A percentile compares a stretch with the other conserved stretches of the same genome.
Conservation (phyloP, 2,113 vertebrate genomes). For the Gallinago undulata region DNA sequence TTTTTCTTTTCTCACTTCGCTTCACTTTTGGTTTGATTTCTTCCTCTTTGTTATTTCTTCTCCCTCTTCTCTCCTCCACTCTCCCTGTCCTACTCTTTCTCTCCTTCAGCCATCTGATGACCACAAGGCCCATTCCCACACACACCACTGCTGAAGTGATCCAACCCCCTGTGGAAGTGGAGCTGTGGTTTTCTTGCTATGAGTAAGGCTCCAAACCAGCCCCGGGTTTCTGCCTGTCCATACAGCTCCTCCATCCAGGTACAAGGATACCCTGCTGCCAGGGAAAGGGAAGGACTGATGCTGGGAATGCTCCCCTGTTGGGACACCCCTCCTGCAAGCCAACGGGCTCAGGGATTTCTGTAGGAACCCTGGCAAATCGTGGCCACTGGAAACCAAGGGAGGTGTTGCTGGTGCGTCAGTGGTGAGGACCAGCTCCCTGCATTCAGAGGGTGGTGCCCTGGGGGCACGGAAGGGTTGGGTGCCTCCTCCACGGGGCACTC, state of each 20-base stretch:
- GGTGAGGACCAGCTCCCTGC: fast-evolving
- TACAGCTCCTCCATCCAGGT: background rate
- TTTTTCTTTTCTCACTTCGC: too few species aligned
- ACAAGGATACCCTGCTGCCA: background rate
- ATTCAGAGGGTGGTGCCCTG: fast-evolving
- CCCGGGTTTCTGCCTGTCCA: background rate
- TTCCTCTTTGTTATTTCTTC: background rate
- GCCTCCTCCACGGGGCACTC: background rate
- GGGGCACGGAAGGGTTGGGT: constrained; percentile 2
- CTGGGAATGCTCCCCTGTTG: background rate
- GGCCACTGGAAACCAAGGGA: background rate
- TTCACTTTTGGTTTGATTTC: background rate
- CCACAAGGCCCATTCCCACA: background rate
- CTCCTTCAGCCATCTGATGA: background rate
- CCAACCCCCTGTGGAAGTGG: background rate
- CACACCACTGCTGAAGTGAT: background rate
- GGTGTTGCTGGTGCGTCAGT: fast-evolving
- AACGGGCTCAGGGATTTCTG: background rate
- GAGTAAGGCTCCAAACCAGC: background rate
- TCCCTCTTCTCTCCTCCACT: background rate
- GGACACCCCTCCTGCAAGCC: background rate
- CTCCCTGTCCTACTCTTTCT: background rate
- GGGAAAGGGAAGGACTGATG: background rate
- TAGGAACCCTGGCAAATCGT: background rate
- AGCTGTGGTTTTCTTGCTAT: background rate